Base-by-base conservation (phyloP, 2,113 vertebrate species). In the Coreoperca whiteheadi region DNA sequence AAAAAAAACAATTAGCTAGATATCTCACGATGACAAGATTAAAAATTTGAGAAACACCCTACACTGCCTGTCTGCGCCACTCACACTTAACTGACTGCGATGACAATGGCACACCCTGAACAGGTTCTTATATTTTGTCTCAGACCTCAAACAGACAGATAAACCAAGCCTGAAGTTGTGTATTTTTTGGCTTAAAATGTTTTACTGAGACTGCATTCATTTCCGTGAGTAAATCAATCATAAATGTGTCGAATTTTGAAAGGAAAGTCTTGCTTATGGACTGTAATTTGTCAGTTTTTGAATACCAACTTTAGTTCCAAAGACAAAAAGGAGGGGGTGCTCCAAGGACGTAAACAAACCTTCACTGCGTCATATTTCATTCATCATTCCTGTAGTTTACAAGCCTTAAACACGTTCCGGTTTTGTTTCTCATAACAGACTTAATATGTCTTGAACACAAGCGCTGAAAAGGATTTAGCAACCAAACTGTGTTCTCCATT, bases 311-410 rank as follows among this genome's bases (percentile, higher is more conserved):
- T 64, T 51, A 11, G 20, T 18, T 54, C 37, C 34, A 57, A 48
- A 39, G 14, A 48, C 25, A 57, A 46, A 21, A 57, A 12, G 6
- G 25, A 34, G 16, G 6, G 11, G 23, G 14, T 16, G 34, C 59
- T 39, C 25, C 5, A 1, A 15, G 14, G 25, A 59, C 6, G 28
- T 60, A 60, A 30, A 9, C 65, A 48, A 50, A 78, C 54, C 39
- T 23, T 43, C n/a, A 67, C n/a, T 15, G 37, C 8, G 2, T 61
- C 23, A 61, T 28, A 60, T 79, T 79, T 60, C 41, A 69, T 59
- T 43, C 6, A 57, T 59, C 20, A 46, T 15, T 30, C 25, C n/a
- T 46, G 43, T 48, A 68, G 18, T 68, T 32, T 51, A 48, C 18
- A 20, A 7, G 66, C 20, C 59, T 20, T 34, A 32, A 59, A 32